Conservation (phyloP, 2,113 vertebrate species). For the Tapirus terrestris region DNA sequence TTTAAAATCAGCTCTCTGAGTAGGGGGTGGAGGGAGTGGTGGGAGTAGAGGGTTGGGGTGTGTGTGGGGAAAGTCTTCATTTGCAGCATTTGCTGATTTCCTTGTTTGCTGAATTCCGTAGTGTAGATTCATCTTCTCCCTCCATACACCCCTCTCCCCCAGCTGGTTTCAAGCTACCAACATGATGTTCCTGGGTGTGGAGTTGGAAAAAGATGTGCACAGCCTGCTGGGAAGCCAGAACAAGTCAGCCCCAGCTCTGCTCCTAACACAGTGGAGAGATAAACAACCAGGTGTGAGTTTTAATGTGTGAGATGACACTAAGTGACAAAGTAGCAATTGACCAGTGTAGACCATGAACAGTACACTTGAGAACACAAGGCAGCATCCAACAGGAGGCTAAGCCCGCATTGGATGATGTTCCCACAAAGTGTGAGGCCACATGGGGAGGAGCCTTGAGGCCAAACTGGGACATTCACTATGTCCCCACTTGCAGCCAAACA, state of each 20-base stretch:
- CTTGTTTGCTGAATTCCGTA: not conserved
- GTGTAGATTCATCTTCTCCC: not conserved
- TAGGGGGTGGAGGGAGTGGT: too few species aligned
- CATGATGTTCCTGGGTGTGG: not conserved
- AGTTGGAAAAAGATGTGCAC: not conserved
- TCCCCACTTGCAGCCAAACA: not conserved
- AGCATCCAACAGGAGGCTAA: not conserved
- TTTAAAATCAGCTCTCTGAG: not conserved
- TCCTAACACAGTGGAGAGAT: not conserved
- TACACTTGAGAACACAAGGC: not conserved
- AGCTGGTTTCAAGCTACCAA: not conserved
- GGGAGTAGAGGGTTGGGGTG: too few species aligned
- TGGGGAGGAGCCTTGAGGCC: too few species aligned
- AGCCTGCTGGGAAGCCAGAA: not conserved
- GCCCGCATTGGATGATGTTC: not conserved
- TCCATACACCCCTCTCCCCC: accelerated
- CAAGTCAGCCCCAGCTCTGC: not conserved
- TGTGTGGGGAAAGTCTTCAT: not conserved
- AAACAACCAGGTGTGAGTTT: not conserved
- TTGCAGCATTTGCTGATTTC: not conserved
- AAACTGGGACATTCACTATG: not conserved
- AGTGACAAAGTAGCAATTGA: not conserved
- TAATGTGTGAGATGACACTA: not conserved
- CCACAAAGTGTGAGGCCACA: not conserved
- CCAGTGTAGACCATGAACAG: not conserved